A percentile compares a stretch with the other conserved stretches of the same genome.
These are phyloP conservation scores for Selene dorsalis DNA, from an alignment of 2,797 vertebrate species.

Conservation along the genomic window DNA sequence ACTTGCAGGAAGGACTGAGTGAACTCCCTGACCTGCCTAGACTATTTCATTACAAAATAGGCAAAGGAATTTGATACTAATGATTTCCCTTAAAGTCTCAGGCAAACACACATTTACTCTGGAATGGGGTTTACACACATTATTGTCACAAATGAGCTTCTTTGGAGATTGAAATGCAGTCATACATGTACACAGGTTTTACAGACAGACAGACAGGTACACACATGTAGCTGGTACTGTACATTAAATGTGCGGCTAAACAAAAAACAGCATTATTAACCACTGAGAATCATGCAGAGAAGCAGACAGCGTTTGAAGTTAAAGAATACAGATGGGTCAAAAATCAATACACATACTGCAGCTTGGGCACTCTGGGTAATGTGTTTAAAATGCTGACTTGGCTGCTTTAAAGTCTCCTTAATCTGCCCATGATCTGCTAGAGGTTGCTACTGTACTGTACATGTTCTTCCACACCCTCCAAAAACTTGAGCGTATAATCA, in stretches of 20 bases:
- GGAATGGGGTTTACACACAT: constrained; percentile 67
- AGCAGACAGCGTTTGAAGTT: constrained; percentile 76
- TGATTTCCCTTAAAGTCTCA: constrained; percentile 60
- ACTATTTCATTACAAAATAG: constrained; percentile 39
- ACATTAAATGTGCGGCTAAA: constrained; percentile 73
- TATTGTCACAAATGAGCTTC: constrained; percentile 61
- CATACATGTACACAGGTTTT: constrained; percentile 69
- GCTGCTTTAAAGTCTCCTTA: constrained; percentile 65
- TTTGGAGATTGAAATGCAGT: constrained; percentile 66
- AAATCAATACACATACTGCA: constrained; percentile 79
- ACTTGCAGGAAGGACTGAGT: constrained; percentile 61
- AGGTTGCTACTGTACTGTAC: constrained; percentile 69
- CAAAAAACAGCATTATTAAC: constrained; percentile 69
- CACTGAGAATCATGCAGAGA: constrained; percentile 77
- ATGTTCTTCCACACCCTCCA: constrained; percentile 56
- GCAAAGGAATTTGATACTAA: constrained; percentile 38
- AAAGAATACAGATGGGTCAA: constrained; percentile 79
- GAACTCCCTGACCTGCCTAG: constrained; percentile 69
- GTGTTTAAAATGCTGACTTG: constrained; percentile 74
- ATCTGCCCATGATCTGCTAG: constrained; percentile 66
- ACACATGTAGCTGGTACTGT: constrained; percentile 67
- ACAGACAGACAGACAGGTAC: constrained; percentile 74
- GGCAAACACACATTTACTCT: constrained; percentile 59
- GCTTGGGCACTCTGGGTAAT: constrained; percentile 73
- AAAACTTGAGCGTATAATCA: neutral